Conservation (phyloP, 2,888 invertebrate species). For the Dione juno region DNA sequence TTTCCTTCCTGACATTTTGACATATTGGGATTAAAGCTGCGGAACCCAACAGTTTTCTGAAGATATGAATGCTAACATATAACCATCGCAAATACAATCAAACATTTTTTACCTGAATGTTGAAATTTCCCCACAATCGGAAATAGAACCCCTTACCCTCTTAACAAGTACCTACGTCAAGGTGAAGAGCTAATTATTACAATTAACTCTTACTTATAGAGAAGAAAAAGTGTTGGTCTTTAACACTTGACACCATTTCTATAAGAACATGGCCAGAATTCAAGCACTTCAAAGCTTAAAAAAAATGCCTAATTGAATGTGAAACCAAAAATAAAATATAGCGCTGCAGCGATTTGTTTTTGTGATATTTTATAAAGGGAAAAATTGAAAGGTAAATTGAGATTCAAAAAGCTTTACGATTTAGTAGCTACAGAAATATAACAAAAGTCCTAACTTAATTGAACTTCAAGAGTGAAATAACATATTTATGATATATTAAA, state of each 20-base stretch:
- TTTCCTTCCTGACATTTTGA: too few species aligned
- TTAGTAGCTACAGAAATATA: neutral
- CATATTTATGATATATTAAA: too few species aligned
- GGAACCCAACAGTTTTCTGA: too few species aligned
- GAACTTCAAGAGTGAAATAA: neutral
- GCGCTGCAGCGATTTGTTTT: conserved; percentile 20
- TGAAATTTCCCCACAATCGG: too few species aligned
- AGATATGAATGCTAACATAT: too few species aligned
- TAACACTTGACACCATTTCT: conserved; percentile 24
- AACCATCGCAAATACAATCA: too few species aligned
- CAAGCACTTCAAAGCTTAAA: conserved; percentile 31
- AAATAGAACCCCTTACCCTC: too few species aligned
- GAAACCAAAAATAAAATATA: conserved; percentile 32
- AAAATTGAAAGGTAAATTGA: neutral
- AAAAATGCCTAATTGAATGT: too few species aligned
- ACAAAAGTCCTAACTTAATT: neutral
- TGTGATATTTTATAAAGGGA: neutral
- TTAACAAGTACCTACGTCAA: too few species aligned
- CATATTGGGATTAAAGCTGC: too few species aligned
- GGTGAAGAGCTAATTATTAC: too few species aligned
- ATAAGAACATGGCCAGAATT: conserved; percentile 24
- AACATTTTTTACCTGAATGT: too few species aligned
- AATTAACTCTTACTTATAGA: conserved; percentile 13
- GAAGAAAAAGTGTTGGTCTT: conserved; percentile 18
- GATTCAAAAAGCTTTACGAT: neutral